These are phyloP conservation scores for Lepidonotus clava DNA, from an alignment of 2,888 invertebrate genomes.

Conservation along the genomic window DNA sequence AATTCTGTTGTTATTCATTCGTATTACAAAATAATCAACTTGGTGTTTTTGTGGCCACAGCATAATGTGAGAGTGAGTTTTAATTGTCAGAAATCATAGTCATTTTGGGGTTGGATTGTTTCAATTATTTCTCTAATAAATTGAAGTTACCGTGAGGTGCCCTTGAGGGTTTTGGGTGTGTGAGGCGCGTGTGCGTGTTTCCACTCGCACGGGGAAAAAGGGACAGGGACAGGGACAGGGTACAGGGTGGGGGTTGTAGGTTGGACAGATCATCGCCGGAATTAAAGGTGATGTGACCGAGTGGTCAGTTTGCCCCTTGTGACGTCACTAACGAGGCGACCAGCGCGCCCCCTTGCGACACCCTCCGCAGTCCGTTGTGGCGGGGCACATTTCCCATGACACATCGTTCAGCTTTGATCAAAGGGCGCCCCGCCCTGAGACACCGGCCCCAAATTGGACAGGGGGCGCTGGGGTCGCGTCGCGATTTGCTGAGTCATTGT, in stretches of 20 bases:
- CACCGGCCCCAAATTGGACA: slow-evolving; percentile 48
- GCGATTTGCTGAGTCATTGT: slow-evolving; percentile 51
- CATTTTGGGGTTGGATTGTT: too few relatives aligned
- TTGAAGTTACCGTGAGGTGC: too few relatives aligned
- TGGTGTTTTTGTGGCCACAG: too few relatives aligned
- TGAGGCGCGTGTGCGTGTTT: not conserved
- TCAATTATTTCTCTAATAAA: too few relatives aligned
- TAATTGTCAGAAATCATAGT: too few relatives aligned
- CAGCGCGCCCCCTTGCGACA: not conserved
- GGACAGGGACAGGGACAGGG: too few relatives aligned
- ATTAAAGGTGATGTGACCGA: slow-evolving; percentile 41
- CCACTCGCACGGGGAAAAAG: not conserved
- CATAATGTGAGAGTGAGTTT: too few relatives aligned
- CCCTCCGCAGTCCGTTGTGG: not conserved
- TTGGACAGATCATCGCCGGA: slow-evolving; percentile 13
- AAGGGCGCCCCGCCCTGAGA: slow-evolving; percentile 35
- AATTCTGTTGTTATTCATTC: too few relatives aligned
- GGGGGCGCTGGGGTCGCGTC: not conserved
- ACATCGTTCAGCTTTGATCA: slow-evolving; percentile 44
- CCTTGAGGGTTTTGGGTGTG: too few relatives aligned
- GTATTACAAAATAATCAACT: too few relatives aligned
- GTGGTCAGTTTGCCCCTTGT: slow-evolving; percentile 37
- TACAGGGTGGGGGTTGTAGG: too few relatives aligned
- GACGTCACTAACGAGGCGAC: slow-evolving; percentile 43
- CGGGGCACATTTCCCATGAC: slow-evolving; percentile 49